phyloP scores from a whole-genome alignment of 1,140 invertebrate genomes.

The Drosophila tropicalis region DNA sequence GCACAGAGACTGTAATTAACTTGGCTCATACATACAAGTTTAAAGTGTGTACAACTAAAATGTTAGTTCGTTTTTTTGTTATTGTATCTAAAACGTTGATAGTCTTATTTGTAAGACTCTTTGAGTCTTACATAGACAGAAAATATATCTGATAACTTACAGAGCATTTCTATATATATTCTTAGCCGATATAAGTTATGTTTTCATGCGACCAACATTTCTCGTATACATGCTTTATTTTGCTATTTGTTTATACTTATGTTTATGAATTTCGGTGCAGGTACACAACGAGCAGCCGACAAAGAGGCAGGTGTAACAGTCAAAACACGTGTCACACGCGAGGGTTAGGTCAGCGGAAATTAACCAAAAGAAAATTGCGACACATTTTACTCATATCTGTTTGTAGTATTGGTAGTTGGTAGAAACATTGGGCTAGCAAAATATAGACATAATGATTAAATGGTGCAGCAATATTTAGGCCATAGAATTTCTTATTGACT shows the following conservation, averaged over 20 bases:
- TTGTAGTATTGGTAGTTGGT: background rate
- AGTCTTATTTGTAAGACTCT: background rate
- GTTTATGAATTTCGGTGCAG: constrained; percentile 3
- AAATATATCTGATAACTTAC: background rate
- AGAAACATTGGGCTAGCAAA: background rate
- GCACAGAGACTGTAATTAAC: constrained; percentile 66
- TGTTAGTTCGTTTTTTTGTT: background rate
- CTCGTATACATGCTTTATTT: constrained; percentile 16
- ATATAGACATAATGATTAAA: too few relatives aligned
- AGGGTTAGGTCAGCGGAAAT: background rate
- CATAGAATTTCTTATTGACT: too few relatives aligned
- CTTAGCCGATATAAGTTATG: too few relatives aligned
- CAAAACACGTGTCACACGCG: constrained; percentile 10
- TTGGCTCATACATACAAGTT: constrained; percentile 23
- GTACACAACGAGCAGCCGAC: background rate
- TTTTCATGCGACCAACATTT: background rate
- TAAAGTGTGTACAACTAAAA: constrained; percentile 1
- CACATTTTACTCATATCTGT: background rate
- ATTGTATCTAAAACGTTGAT: background rate
- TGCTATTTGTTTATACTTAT: background rate
- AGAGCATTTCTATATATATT: background rate
- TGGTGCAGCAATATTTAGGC: too few relatives aligned
- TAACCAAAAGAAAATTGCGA: background rate
- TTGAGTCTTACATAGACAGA: background rate
- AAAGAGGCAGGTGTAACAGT: constrained; percentile 1